Evolutionary conservation across 1,140 invertebrate species (phyloP).

Genomic region (Cataglyphis hispanica): DNA sequence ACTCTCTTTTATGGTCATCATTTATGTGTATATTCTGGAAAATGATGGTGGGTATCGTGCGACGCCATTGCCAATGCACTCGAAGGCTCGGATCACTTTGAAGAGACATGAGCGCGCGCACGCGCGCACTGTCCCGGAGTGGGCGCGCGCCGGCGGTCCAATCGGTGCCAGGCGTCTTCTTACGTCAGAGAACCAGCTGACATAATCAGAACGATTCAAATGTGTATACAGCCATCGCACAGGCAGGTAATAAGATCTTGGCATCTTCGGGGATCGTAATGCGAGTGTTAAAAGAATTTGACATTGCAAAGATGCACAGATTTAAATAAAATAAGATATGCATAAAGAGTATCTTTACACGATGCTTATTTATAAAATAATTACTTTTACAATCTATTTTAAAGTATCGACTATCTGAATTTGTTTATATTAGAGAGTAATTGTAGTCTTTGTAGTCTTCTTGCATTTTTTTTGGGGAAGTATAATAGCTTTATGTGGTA

Average conservation of each 20-base stretch:
- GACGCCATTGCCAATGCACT: slow-evolving; percentile 49
- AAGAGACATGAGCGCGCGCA: slow-evolving; percentile 40
- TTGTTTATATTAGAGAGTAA: no score
- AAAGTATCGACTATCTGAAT: no score
- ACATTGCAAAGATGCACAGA: background rate
- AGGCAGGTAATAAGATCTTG: slow-evolving; percentile 46
- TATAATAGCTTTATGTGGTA: background rate
- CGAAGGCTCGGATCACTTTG: slow-evolving; percentile 1
- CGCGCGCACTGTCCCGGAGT: slow-evolving; percentile 32
- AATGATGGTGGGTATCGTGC: slow-evolving; percentile 25
- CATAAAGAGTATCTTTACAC: no score
- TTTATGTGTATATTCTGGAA: background rate
- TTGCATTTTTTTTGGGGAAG: background rate
- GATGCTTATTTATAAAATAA: background rate
- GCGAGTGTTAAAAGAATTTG: background rate
- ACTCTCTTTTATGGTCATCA: background rate
- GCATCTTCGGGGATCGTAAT: background rate
- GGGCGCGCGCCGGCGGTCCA: slow-evolving; percentile 52
- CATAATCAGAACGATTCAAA: slow-evolving; percentile 69
- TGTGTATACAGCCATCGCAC: slow-evolving; percentile 39
- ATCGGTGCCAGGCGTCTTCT: slow-evolving; percentile 51
- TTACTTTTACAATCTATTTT: background rate
- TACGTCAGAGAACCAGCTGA: slow-evolving; percentile 71
- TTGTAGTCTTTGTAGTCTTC: no score
- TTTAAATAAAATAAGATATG: background rate